Percentiles rank a stretch among this genome's conserved stretches.
These are phyloP conservation scores for Tetragnatha montana DNA, from an alignment of 2,888 invertebrate genomes.

Conservation along the genomic window DNA sequence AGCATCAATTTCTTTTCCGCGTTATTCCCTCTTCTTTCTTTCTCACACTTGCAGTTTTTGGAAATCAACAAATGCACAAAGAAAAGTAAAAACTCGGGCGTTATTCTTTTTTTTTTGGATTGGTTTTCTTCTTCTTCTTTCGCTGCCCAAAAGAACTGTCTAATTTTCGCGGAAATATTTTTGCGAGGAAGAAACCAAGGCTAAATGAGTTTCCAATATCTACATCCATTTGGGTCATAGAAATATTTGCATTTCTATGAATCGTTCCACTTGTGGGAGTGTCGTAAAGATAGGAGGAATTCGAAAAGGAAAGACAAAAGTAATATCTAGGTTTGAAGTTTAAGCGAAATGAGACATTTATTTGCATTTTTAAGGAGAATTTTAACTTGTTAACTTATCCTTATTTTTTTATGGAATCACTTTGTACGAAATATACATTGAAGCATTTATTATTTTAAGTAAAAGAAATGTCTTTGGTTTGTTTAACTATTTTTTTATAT, in stretches of 20 bases:
- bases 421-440: no score
- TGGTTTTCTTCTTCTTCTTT: slow-evolving; percentile 35
- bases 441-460: no score
- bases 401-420: no score
- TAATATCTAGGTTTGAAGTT: no score
- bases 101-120: slow-evolving; percentile 45
- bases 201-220: slow-evolving; percentile 60
- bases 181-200: not conserved
- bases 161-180: slow-evolving; percentile 39
- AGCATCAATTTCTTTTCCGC: slow-evolving; percentile 38
- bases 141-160: slow-evolving; percentile 14
- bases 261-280: slow-evolving; percentile 40
- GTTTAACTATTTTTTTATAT: no score
- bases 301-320: not conserved
- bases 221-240: slow-evolving; percentile 11
- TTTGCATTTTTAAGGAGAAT: no score
- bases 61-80: slow-evolving; percentile 18
- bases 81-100: slow-evolving; percentile 9
- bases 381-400: no score
- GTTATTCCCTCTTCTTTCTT: not conserved
- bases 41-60: not conserved
- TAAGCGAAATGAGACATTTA: no score
- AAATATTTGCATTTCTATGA: slow-evolving; percentile 42
- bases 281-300: not conserved
- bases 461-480: no score